These are phyloP conservation scores for Numenius arquata DNA, from an alignment of 2,113 vertebrate species.

Conservation along the genomic window DNA sequence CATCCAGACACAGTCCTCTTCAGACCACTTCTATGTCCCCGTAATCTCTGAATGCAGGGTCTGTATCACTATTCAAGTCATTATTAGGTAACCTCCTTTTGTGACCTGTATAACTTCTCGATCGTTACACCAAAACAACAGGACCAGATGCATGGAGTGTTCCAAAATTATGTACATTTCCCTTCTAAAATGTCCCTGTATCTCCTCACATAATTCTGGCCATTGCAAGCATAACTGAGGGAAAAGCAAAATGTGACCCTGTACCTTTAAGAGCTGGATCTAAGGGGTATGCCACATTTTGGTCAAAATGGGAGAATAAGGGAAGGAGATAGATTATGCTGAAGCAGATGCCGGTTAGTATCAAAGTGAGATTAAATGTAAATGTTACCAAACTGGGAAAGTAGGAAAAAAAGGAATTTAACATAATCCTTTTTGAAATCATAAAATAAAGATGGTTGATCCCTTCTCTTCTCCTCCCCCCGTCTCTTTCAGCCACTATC, in stretches of 20 bases:
- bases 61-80: not conserved
- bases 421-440: constrained; percentile 39
- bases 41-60: not conserved
- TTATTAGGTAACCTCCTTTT: not conserved
- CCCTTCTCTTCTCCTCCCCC: not conserved
- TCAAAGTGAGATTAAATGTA: constrained; percentile 25
- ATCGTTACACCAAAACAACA: not conserved
- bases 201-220: not conserved
- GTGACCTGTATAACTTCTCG: not conserved
- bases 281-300: not conserved
- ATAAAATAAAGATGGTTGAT: not conserved
- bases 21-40: not conserved
- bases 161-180: not conserved
- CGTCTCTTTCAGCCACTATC: not conserved
- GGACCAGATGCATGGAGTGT: not conserved
- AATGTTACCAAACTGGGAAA: not conserved
- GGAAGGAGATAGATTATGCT: not conserved
- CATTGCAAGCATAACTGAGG: not conserved
- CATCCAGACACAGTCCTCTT: not conserved
- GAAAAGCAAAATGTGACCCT: not conserved
- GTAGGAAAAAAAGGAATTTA: not conserved
- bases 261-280: not conserved
- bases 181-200: not conserved
- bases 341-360: not conserved
- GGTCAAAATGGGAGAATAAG: not conserved